Percentiles rank a stretch among this genome's conserved stretches.
Evolutionary conservation across 37 sponge, comb jelly and placozoan species (phyloP).

Genomic region (Haliclona indistincta): DNA sequence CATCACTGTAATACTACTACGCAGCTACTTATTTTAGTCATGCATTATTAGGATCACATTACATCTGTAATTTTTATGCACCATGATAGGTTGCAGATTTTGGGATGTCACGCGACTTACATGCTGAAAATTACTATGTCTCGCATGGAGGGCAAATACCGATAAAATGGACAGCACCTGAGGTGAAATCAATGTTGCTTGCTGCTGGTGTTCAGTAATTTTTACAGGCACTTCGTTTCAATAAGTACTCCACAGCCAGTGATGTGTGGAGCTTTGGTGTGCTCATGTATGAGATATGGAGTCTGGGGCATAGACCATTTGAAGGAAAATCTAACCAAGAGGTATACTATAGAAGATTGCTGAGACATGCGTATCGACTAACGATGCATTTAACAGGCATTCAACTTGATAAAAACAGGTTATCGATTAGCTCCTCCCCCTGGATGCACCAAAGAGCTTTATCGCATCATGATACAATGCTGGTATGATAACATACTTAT

Average conservation of each 20-base stretch:
- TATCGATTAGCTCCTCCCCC: conserved; percentile 23
- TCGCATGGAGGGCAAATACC: conserved; percentile 28
- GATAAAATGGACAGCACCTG: conserved; percentile 39
- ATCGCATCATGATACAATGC: conserved; percentile 29
- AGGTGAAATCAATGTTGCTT: too few relatives aligned
- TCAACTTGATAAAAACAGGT: conserved; percentile 23
- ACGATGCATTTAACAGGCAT: conserved; percentile 8
- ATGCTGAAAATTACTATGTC: conserved; percentile 30
- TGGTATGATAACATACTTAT: conserved; percentile 46
- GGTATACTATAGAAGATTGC: neutral
- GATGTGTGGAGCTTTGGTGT: conserved; percentile 16
- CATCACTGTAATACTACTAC: too few relatives aligned
- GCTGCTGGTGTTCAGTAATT: neutral
- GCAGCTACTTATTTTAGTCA: neutral
- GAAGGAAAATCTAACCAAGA: conserved; percentile 32
- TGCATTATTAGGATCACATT: too few relatives aligned
- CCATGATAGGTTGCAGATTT: conserved; percentile 40
- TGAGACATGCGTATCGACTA: neutral
- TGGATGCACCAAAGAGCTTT: conserved; percentile 16
- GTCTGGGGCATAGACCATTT: conserved; percentile 61
- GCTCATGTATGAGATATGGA: conserved; percentile 57
- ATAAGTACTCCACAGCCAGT: neutral
- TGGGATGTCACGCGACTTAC: conserved; percentile 35
- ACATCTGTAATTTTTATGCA: too few relatives aligned
- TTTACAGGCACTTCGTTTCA: neutral